phyloP scores from a whole-genome alignment of 2,888 invertebrate genomes.

The Graphium colonna region DNA sequence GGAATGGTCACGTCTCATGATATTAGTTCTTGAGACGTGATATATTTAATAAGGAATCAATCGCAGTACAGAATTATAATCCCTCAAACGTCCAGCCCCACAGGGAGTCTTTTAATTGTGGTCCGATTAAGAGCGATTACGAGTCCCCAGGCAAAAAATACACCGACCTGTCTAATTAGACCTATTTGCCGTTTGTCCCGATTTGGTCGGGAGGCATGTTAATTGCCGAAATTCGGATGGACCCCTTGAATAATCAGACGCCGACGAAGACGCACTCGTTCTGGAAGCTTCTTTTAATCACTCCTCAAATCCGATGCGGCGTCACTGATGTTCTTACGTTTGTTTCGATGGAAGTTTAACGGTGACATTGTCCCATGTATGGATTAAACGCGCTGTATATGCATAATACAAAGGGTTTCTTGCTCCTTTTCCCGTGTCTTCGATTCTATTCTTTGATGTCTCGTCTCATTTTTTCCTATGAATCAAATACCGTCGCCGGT shows the following conservation, averaged over 20 bases:
- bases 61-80: slow-evolving; percentile 16
- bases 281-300: slow-evolving; percentile 9
- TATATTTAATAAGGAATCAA: too few relatives aligned
- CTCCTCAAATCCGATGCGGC: slow-evolving; percentile 8
- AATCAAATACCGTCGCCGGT: too few relatives aligned
- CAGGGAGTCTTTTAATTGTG: slow-evolving; percentile 44
- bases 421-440: too few relatives aligned
- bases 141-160: slow-evolving; percentile 48
- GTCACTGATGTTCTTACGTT: background rate
- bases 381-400: too few relatives aligned
- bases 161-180: slow-evolving; percentile 49
- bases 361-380: too few relatives aligned
- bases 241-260: slow-evolving; percentile 18
- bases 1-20: too few relatives aligned
- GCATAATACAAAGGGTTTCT: too few relatives aligned
- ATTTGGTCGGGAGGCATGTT: slow-evolving; percentile 31
- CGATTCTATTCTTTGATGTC: too few relatives aligned
- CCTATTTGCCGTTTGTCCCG: slow-evolving; percentile 27
- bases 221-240: slow-evolving; percentile 25
- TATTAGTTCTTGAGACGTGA: too few relatives aligned
- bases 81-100: slow-evolving; percentile 8
- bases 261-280: slow-evolving; percentile 10
- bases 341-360: too few relatives aligned
- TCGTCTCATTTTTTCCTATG: background rate
- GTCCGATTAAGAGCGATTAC: slow-evolving; percentile 56